Base-by-base conservation (phyloP, 2,888 invertebrate species). In the Sesia bembeciformis region DNA sequence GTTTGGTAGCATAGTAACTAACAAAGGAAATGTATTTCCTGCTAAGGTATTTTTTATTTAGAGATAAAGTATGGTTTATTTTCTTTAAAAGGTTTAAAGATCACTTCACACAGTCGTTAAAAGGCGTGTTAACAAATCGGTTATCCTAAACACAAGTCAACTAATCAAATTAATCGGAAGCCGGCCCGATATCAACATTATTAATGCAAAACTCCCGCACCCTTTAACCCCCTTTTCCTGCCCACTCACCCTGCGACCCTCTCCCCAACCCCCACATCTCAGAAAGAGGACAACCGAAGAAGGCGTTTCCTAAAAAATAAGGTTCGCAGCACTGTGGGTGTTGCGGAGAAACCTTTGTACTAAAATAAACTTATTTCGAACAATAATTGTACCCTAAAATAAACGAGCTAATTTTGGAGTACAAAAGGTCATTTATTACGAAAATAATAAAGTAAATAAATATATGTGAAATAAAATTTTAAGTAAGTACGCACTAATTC, bases 111-210 rank as follows among this genome's bases (percentile, higher is more conserved):
- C 42, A 42, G 3, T 7, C 6, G 38, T 50, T 50, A 50, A 50
- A 39, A 50, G 42, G 43, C n/a, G 8, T 5, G 8, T 52, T 40
- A 7, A 62, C 61, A 54, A 58, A 56, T 56, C 61, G 64, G 67
- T 69, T 67, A 75, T 76, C 67, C 66, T 60, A 69, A 79, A 76
- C 70, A 76, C 71, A 78, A 83, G 72, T 73, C 77, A 84, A 83
- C 80, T 87, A 86, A 88, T 88, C 84, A 84, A 86, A 86, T 86
- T 88, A 86, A 87, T 85, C 81, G 81, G 71, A 74, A 84, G 76
- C 74, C 78, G 70, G 78, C 70, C 81, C 80, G 84, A 87, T 86
- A 87, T 79, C 85, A 83, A 81, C 83, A 90, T 90, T 90, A 90
- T 87, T 90, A 86, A 89, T 89, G 86, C 87, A 89, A 80, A 84